A percentile compares a stretch with the other conserved stretches of the same genome.
phyloP scores from a whole-genome alignment of 2,113 vertebrate genomes.

The Pollachius pollachius region DNA sequence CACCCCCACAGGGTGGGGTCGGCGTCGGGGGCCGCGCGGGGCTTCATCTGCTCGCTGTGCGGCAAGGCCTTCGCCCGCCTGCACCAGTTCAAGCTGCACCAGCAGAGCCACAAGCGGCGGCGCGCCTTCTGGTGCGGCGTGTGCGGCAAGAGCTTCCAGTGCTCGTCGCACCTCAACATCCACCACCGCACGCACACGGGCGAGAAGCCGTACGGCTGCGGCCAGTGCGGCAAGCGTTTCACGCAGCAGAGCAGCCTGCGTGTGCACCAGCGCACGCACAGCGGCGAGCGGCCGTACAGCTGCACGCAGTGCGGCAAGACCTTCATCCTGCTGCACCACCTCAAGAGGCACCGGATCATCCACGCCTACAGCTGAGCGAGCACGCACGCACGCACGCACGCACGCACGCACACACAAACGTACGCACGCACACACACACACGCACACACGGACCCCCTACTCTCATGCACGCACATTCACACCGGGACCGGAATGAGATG shows the following conservation, averaged over 20 bases:
- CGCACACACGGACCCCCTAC: no score
- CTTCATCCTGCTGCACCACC: slow-evolving; percentile 70
- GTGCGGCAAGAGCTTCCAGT: slow-evolving; percentile 71
- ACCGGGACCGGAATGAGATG: no score
- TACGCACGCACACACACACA: no score
- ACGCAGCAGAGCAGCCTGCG: slow-evolving; percentile 73
- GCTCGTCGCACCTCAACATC: slow-evolving; percentile 67
- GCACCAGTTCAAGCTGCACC: slow-evolving; percentile 70
- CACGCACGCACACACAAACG: no score
- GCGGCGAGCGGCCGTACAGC: slow-evolving; percentile 70
- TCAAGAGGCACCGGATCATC: slow-evolving; percentile 65
- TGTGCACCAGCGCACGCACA: slow-evolving; percentile 73
- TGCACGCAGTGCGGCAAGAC: slow-evolving; percentile 70
- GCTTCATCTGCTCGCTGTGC: slow-evolving; percentile 59
- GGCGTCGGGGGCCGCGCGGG: slow-evolving; percentile 14
- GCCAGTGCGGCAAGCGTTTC: slow-evolving; percentile 68
- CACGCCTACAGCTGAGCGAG: slow-evolving; percentile 59
- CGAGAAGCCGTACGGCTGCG: slow-evolving; percentile 67
- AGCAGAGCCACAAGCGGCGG: slow-evolving; percentile 67
- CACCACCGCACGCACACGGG: slow-evolving; percentile 72
- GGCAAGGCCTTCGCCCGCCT: slow-evolving; percentile 60
- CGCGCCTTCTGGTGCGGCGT: slow-evolving; percentile 66
- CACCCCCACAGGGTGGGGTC: slow-evolving; percentile 17
- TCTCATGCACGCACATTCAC: no score
- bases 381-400: no score